Percentiles rank a stretch among this genome's conserved stretches.
Evolutionary conservation across 2,888 invertebrate genomes (phyloP).

Genomic region (Drosophila lutescens): DNA sequence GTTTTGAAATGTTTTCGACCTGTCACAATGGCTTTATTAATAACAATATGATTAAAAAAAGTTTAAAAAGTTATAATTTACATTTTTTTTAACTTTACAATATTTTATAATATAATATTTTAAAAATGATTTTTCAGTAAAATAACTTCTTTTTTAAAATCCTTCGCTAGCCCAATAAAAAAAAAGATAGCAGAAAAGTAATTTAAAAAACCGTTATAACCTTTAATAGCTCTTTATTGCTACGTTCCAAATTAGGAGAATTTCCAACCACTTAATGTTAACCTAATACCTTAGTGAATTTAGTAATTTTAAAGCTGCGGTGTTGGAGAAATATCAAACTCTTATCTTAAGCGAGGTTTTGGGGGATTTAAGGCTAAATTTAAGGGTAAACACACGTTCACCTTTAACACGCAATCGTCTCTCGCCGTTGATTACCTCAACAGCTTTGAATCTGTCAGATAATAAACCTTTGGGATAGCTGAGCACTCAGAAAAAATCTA

Average conservation of each 20-base stretch:
- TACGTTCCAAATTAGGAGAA: background rate
- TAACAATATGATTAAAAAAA: too few species aligned
- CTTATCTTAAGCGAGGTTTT: background rate
- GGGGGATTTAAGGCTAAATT: background rate
- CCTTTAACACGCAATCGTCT: slow-evolving; percentile 40
- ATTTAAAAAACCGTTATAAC: background rate
- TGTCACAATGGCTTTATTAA: background rate
- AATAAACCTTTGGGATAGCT: slow-evolving; percentile 33
- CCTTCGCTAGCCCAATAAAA: too few species aligned
- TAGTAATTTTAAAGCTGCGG: background rate
- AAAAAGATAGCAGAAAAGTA: background rate
- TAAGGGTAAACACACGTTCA: slow-evolving; percentile 14
- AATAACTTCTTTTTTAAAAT: too few species aligned
- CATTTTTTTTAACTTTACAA: too few species aligned
- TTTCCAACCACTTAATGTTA: background rate
- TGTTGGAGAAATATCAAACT: background rate
- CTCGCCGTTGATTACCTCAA: slow-evolving; percentile 28
- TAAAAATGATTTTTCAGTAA: background rate
- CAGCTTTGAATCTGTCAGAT: slow-evolving; percentile 33
- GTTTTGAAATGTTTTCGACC: background rate
- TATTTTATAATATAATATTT: too few species aligned
- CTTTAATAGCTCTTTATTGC: background rate
- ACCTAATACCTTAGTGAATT: background rate
- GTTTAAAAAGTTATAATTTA: background rate
- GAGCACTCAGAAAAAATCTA: slow-evolving; percentile 6